Evolutionary conservation across 2,888 invertebrate species (phyloP).

Genomic region (Torymus texanus): DNA sequence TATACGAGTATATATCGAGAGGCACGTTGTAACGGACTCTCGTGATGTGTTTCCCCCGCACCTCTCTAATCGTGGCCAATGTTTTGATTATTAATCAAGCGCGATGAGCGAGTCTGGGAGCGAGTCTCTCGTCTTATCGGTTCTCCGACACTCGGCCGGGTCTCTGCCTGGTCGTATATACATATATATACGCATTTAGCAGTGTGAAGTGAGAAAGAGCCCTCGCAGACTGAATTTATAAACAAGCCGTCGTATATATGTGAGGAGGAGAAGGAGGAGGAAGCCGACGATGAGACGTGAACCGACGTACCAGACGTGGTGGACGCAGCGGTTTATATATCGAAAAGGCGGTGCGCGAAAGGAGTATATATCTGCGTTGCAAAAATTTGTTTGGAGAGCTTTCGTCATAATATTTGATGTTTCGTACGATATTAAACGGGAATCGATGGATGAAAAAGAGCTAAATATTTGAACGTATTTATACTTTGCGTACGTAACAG

Average conservation of each 20-base stretch:
- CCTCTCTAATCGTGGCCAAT: slow-evolving; percentile 31
- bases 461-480: too few relatives aligned
- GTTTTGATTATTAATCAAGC: slow-evolving; percentile 53
- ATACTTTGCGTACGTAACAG: too few relatives aligned
- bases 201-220: slow-evolving; percentile 33
- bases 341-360: neutral
- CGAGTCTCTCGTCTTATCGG: slow-evolving; percentile 2
- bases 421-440: too few relatives aligned
- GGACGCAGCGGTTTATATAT: neutral
- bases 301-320: slow-evolving; percentile 1
- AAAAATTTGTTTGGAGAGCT: too few relatives aligned
- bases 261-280: neutral
- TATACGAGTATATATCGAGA: slow-evolving; percentile 37
- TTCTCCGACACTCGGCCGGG: slow-evolving; percentile 15
- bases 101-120: slow-evolving; percentile 7
- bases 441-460: too few relatives aligned
- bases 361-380: neutral
- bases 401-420: too few relatives aligned
- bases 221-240: slow-evolving; percentile 51
- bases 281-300: slow-evolving; percentile 1
- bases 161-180: neutral
- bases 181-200: neutral
- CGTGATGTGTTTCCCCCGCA: neutral
- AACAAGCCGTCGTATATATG: slow-evolving; percentile 23
- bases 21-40: slow-evolving; percentile 6